Conservation (phyloP, 2,113 vertebrate species). For the Pelmatolapia mariae region DNA sequence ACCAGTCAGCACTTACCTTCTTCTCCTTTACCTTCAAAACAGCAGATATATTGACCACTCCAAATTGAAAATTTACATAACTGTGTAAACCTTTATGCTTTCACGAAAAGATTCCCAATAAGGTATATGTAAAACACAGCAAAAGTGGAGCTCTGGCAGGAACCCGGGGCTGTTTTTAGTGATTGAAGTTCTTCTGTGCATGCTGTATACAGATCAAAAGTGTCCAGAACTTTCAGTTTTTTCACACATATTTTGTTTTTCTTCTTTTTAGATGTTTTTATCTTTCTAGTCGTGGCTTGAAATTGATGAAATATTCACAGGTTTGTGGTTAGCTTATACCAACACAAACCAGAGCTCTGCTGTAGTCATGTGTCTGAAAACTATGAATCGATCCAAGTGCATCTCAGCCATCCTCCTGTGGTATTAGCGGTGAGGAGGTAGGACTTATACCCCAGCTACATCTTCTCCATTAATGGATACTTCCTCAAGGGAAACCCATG, state of each 20-base stretch:
- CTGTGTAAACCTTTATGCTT: neutral
- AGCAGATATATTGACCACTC: neutral
- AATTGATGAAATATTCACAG: neutral
- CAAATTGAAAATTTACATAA: neutral
- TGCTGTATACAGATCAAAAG: neutral
- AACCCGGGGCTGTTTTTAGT: neutral
- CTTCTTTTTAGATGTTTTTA: neutral
- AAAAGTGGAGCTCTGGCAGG: neutral
- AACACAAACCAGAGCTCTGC: neutral
- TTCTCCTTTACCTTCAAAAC: neutral
- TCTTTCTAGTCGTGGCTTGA: neutral
- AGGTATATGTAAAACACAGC: accelerated
- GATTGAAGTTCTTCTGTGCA: neutral
- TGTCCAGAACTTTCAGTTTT: neutral
- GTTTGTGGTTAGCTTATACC: neutral
- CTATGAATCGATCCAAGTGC: neutral
- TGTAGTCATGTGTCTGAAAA: neutral
- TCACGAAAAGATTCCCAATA: neutral
- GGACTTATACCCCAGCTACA: neutral
- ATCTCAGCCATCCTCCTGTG: neutral
- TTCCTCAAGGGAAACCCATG: neutral
- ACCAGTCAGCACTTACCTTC: neutral
- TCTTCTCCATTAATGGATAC: neutral
- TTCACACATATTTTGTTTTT: neutral
- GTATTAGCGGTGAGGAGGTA: neutral